These are phyloP conservation scores for Philonicus albiceps DNA, from an alignment of 2,888 invertebrate species.

Conservation along the genomic window DNA sequence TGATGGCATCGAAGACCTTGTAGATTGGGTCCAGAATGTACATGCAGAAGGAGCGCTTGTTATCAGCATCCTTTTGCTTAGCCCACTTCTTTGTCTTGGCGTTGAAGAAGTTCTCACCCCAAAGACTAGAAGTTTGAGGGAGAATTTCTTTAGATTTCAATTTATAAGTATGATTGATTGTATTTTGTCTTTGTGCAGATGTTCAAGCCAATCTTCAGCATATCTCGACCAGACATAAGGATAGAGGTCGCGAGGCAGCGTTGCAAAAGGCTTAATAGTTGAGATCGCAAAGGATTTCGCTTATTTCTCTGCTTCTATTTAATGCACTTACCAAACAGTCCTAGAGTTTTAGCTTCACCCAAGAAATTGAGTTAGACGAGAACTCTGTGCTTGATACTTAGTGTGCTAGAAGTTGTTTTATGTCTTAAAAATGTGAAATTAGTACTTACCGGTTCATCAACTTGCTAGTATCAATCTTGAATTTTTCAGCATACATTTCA, in stretches of 20 bases:
- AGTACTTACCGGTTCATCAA: constrained; percentile 83
- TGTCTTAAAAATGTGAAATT: background rate
- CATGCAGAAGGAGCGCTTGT: constrained; percentile 98
- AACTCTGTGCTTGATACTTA: constrained; percentile 57
- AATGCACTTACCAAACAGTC: constrained; percentile 68
- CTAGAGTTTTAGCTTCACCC: constrained; percentile 28
- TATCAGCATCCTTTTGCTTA: constrained; percentile 87
- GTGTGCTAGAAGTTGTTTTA: constrained; percentile 60
- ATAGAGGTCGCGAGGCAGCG: constrained; percentile 82
- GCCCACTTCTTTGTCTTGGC: constrained; percentile 98
- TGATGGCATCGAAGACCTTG: constrained; percentile 82
- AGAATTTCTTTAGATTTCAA: background rate
- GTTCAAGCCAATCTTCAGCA: constrained; percentile 64
- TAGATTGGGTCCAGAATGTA: constrained; percentile 99
- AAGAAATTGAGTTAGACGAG: constrained; percentile 46
- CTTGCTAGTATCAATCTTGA: constrained; percentile 96
- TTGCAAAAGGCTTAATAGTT: constrained; percentile 65
- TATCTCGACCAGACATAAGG: constrained; percentile 77
- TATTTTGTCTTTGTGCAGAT: constrained; percentile 35
- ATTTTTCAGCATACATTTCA: constrained; percentile 98
- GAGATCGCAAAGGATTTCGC: background rate
- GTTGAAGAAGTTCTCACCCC: constrained; percentile 99
- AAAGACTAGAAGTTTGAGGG: constrained; percentile 67
- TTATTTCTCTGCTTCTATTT: constrained; percentile 72
- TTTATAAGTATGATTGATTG: background rate